phyloP scores from a whole-genome alignment of 2,113 vertebrate species.

The Tor tambroides region DNA sequence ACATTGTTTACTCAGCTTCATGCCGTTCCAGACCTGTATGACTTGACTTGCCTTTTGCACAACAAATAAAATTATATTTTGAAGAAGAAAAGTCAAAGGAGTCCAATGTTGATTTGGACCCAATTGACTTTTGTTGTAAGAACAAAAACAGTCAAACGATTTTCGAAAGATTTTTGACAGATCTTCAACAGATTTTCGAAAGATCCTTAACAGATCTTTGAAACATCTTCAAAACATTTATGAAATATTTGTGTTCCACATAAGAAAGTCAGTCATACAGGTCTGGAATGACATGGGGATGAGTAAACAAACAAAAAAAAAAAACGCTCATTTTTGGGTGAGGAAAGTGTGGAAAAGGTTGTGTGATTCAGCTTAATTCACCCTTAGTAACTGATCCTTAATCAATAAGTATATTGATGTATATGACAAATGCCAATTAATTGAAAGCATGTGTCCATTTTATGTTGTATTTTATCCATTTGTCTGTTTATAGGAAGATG shows the following conservation, averaged over 20 bases:
- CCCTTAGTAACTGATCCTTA: not conserved
- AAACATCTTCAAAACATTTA: not conserved
- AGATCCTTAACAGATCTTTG: not conserved
- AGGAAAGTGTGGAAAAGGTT: not conserved
- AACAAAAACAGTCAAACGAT: not conserved
- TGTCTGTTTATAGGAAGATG: conserved; percentile 18
- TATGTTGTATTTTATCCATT: conserved; percentile 34
- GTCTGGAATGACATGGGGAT: not conserved
- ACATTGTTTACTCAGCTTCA: not conserved
- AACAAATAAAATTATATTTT: not conserved
- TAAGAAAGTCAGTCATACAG: not conserved
- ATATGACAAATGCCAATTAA: not conserved
- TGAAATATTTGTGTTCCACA: not conserved
- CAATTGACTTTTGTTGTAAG: not conserved
- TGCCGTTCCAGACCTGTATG: not conserved
- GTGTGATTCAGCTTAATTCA: not conserved
- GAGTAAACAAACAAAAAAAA: not conserved
- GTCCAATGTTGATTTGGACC: not conserved
- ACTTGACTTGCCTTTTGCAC: not conserved
- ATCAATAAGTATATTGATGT: not conserved
- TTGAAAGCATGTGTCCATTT: conserved; percentile 2
- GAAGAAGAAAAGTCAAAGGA: not conserved
- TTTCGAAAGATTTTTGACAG: not conserved
- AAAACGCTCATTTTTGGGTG: not conserved
- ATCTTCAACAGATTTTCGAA: not conserved